A percentile compares a stretch with the other conserved stretches of the same genome.
These are phyloP conservation scores for Brachystomella parvula DNA, from an alignment of 1,140 invertebrate species.

Conservation along the genomic window DNA sequence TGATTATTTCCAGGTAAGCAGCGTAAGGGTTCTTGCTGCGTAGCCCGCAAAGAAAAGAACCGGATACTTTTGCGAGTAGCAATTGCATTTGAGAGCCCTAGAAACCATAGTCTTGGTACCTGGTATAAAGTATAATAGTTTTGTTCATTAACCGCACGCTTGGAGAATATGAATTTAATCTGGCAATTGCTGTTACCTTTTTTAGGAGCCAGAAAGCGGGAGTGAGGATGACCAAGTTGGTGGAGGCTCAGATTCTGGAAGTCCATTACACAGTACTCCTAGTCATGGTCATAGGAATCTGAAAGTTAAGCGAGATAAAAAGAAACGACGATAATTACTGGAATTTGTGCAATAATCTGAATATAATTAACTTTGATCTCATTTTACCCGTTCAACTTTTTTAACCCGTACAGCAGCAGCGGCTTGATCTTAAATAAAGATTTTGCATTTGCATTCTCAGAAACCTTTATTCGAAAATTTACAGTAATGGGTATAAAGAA, in stretches of 20 bases:
- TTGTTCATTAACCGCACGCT: too few relatives aligned
- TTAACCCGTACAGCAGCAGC: too few relatives aligned
- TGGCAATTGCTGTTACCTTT: too few relatives aligned
- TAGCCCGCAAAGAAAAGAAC: not conserved
- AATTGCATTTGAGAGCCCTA: too few relatives aligned
- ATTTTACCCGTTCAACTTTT: too few relatives aligned
- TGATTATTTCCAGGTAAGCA: slow-evolving; percentile 1
- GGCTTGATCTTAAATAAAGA: too few relatives aligned
- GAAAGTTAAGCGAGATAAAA: slow-evolving; percentile 49
- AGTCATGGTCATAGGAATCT: slow-evolving; percentile 46
- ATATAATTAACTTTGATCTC: not conserved
- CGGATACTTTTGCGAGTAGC: too few relatives aligned
- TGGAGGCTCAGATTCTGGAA: slow-evolving; percentile 1
- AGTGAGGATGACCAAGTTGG: not conserved
- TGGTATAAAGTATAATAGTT: not conserved
- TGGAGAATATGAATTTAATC: too few relatives aligned
- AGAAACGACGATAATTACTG: slow-evolving; percentile 46
- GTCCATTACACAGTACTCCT: slow-evolving; percentile 36
- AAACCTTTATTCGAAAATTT: too few relatives aligned
- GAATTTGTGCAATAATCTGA: not conserved
- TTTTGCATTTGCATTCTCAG: too few relatives aligned
- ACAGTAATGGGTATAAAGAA: too few relatives aligned
- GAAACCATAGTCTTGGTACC: not conserved
- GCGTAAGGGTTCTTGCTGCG: not conserved
- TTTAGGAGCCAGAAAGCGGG: not conserved